Evolutionary conservation across 2,113 vertebrate genomes (phyloP).

Genomic region (Taurulus bubalis): DNA sequence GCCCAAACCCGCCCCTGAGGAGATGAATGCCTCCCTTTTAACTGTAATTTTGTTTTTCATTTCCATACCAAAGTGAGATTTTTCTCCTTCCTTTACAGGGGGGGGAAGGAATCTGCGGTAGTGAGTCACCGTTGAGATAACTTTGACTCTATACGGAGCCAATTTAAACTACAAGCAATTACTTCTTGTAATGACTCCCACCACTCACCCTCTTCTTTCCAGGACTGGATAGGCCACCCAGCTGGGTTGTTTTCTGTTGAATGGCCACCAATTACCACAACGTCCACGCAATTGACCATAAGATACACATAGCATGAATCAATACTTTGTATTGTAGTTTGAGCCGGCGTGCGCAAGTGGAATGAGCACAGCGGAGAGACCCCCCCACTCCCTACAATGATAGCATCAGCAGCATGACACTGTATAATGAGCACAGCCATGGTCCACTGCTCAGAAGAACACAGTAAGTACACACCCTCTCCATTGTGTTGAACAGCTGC

Average conservation of each 20-base stretch:
- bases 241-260: slow-evolving; percentile 36
- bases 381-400: slow-evolving; percentile 18
- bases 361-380: slow-evolving; percentile 50
- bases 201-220: background rate
- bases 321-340: slow-evolving; percentile 37
- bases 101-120: slow-evolving; percentile 46
- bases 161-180: slow-evolving; percentile 54
- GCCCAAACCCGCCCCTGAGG: slow-evolving; percentile 73
- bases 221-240: slow-evolving; percentile 28
- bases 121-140: slow-evolving; percentile 36
- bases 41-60: slow-evolving; percentile 78
- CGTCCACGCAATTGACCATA: slow-evolving; percentile 31
- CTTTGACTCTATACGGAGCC: slow-evolving; percentile 33
- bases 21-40: slow-evolving; percentile 80
- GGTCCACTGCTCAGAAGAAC: slow-evolving; percentile 55
- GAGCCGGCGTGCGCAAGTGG: slow-evolving; percentile 13
- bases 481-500: slow-evolving; percentile 55
- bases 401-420: slow-evolving; percentile 61
- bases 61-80: slow-evolving; percentile 84
- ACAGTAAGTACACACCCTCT: slow-evolving; percentile 52
- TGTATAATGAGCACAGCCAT: slow-evolving; percentile 67
- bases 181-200: slow-evolving; percentile 7
- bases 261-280: slow-evolving; percentile 49
- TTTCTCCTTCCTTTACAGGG: slow-evolving; percentile 54
- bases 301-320: slow-evolving; percentile 56